These are phyloP conservation scores for Halocaridina rubra DNA, from an alignment of 2,888 invertebrate species.

Conservation along the genomic window DNA sequence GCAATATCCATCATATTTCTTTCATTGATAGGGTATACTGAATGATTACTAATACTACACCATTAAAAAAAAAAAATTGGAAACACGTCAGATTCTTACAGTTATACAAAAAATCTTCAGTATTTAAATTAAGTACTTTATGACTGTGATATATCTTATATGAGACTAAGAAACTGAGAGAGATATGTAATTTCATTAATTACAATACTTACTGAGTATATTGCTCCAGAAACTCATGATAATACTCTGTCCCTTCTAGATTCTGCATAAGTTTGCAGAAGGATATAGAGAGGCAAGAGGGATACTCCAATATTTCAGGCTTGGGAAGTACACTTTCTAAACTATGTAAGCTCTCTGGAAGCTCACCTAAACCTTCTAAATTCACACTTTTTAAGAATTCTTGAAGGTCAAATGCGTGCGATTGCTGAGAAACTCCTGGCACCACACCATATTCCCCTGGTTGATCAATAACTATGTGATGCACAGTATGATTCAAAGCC, in stretches of 20 bases:
- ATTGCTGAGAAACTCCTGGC: background rate
- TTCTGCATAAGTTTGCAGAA: slow-evolving; percentile 40
- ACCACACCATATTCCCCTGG: no score
- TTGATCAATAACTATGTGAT: no score
- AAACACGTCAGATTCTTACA: background rate
- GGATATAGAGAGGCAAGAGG: slow-evolving; percentile 37
- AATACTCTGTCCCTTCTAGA: slow-evolving; percentile 15
- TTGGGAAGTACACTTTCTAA: slow-evolving; percentile 20
- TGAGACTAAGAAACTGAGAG: no score
- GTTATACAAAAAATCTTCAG: background rate
- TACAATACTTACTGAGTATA: slow-evolving; percentile 25
- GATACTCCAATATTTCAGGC: background rate
- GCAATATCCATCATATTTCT: no score
- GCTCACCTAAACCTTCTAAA: background rate
- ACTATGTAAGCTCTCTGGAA: background rate
- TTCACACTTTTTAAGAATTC: background rate
- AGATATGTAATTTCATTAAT: no score
- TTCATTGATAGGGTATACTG: no score
- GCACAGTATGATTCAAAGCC: background rate
- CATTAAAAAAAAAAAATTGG: background rate
- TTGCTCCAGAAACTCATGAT: slow-evolving; percentile 19
- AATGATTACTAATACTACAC: no score
- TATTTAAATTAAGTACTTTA: background rate
- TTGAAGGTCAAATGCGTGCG: background rate
- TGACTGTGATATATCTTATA: background rate